Conservation (phyloP, 1,140 invertebrate species). For the Zophobas morio region DNA sequence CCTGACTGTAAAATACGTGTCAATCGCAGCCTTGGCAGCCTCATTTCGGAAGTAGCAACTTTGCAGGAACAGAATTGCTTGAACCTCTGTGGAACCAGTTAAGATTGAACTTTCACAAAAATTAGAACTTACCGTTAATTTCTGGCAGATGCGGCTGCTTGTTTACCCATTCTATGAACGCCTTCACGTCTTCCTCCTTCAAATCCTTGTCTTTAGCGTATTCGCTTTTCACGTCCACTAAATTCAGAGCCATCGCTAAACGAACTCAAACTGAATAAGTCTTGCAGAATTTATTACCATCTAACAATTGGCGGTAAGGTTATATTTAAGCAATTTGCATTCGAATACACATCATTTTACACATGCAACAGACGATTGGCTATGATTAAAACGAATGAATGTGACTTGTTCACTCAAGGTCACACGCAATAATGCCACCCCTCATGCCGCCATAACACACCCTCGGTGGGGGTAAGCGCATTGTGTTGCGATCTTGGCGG, state of each 20-base stretch:
- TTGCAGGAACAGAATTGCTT: slow-evolving; percentile 75
- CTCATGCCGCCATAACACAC: neutral
- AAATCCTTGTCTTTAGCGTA: slow-evolving; percentile 73
- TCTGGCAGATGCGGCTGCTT: slow-evolving; percentile 76
- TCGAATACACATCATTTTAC: slow-evolving; percentile 8
- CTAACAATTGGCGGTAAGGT: neutral
- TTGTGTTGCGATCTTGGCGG: neutral
- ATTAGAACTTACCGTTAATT: slow-evolving; percentile 64
- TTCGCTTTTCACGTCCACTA: slow-evolving; percentile 69
- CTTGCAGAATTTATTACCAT: neutral
- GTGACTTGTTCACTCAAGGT: neutral
- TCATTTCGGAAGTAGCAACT: slow-evolving; percentile 77
- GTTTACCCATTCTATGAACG: slow-evolving; percentile 73
- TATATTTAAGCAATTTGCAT: slow-evolving; percentile 11
- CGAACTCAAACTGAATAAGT: neutral
- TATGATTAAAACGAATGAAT: slow-evolving; percentile 9
- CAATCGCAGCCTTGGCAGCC: slow-evolving; percentile 75
- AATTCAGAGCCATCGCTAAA: slow-evolving; percentile 25
- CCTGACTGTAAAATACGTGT: slow-evolving; percentile 75
- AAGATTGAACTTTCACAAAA: slow-evolving; percentile 12
- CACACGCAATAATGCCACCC: neutral
- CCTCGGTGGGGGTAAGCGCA: neutral
- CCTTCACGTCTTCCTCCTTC: slow-evolving; percentile 71
- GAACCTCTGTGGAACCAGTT: slow-evolving; percentile 68
- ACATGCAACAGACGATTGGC: neutral